Evolutionary conservation across 2,797 vertebrate genomes (phyloP), one percentile per base, ranked within the genome.

Genomic region (Cetoscarus ocellatus): DNA sequence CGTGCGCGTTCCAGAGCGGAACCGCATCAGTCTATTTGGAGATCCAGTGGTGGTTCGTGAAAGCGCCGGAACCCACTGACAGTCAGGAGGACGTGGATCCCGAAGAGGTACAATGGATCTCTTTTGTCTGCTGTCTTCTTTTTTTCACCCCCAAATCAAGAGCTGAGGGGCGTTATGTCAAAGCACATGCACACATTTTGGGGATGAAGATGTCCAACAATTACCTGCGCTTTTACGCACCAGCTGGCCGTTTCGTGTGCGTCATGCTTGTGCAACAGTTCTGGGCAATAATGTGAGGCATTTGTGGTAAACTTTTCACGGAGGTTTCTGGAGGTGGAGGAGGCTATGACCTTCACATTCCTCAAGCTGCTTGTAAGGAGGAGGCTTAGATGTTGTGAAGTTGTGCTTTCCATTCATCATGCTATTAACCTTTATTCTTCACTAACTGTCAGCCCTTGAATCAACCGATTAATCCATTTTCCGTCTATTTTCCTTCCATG

Each of bases 1-100:
- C 96, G 35, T 98, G 97, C 69, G 97, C 97, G 57, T 98, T 98
- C 91, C 96, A 97, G 91, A 98, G 97, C 70, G 95, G 96, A 70
- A 96, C 96, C 0, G 79, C 96, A 48, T 98, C 97, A 0, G 96
- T 98, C 66, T 98, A 98, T 85, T 88, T 98, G 57, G 97, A 98
- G 94, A 98, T 98, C 88, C 97, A 98, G 83, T 98, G 97, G 97
- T 98, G 97, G 97, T 98, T 98, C 91, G 94, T 98, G 70, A 93
- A 95, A 67, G 92, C 93, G 0, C 95, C 94, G 61, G 96, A 97
- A 77, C 93, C 91, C 79, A 95, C 94, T 43, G 86, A 94, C 63
- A 96, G 86, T 75, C 89, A 94, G 27, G 93, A 96, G 54, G 94
- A 96, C 51, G 90, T 93, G 55, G 93, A 94, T 3, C 90, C 93